A percentile compares a stretch with the other conserved stretches of the same genome.
Conservation (phyloP, 2,888 invertebrate species). For the Aphodius granarius region DNA sequence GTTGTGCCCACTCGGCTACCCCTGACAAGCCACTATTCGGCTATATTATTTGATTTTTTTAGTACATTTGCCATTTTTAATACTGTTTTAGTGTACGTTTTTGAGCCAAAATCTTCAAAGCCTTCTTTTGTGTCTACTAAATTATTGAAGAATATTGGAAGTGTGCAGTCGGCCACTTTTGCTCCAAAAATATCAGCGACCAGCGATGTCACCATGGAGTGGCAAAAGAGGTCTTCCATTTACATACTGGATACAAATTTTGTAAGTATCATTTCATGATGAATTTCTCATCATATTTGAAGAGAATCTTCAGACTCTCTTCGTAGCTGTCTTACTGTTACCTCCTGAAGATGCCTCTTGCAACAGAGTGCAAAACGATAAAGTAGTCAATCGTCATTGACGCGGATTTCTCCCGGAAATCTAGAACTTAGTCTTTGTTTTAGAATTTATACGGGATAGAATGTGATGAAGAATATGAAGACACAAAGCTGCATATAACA, state of each 20-base stretch:
- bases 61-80: conserved; percentile 6
- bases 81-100: conserved; percentile 62
- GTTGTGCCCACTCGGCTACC: too few species aligned
- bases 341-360: too few species aligned
- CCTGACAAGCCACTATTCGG: too few species aligned
- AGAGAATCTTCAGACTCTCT: too few species aligned
- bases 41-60: background rate
- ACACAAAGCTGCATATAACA: conserved; percentile 29
- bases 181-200: conserved; percentile 58
- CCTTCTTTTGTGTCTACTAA: conserved; percentile 58
- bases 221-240: conserved; percentile 65
- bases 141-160: conserved; percentile 52
- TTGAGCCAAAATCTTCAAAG: conserved; percentile 60
- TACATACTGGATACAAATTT: conserved; percentile 64
- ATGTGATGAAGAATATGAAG: conserved; percentile 33
- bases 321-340: too few species aligned
- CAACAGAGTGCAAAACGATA: too few species aligned
- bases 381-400: too few species aligned
- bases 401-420: too few species aligned
- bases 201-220: conserved; percentile 53
- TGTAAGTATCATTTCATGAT: too few species aligned
- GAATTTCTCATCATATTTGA: too few species aligned
- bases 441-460: conserved; percentile 48
- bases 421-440: too few species aligned
- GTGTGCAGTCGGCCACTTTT: conserved; percentile 59